These are phyloP conservation scores for Chaitophorus viminalis DNA, from an alignment of 2,888 invertebrate species.

Conservation along the genomic window DNA sequence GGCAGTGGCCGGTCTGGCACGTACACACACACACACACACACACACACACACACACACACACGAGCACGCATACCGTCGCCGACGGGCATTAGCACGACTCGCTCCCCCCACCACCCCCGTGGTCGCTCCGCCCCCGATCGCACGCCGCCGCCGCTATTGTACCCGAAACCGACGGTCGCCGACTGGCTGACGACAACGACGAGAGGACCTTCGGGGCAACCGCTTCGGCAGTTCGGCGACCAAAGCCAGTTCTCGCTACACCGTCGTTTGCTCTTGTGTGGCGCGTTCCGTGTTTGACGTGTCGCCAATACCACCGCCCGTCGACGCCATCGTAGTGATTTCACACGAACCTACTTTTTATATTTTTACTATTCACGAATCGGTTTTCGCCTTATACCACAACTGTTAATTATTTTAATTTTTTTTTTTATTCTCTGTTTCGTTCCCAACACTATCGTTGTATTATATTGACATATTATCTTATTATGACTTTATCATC, in stretches of 20 bases:
- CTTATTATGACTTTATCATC: neutral
- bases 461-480: too few relatives aligned
- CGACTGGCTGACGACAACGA: neutral
- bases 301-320: neutral
- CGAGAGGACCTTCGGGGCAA: neutral
- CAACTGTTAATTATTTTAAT: too few relatives aligned
- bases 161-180: neutral
- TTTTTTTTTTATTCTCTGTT: too few relatives aligned
- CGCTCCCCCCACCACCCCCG: neutral
- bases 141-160: neutral
- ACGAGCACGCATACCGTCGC: neutral
- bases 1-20: conserved; percentile 69
- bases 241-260: neutral
- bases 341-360: neutral
- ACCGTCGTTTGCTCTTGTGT: neutral
- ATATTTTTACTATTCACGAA: too few relatives aligned
- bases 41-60: neutral
- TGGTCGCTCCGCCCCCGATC: neutral
- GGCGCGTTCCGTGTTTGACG: neutral
- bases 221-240: conserved; percentile 5
- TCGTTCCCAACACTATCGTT: neutral
- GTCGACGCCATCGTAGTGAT: neutral
- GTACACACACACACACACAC: neutral
- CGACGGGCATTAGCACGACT: too few relatives aligned
- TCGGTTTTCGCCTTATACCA: too few relatives aligned